Conservation (phyloP, 2,888 invertebrate genomes). For the Yponomeuta evonymella region DNA sequence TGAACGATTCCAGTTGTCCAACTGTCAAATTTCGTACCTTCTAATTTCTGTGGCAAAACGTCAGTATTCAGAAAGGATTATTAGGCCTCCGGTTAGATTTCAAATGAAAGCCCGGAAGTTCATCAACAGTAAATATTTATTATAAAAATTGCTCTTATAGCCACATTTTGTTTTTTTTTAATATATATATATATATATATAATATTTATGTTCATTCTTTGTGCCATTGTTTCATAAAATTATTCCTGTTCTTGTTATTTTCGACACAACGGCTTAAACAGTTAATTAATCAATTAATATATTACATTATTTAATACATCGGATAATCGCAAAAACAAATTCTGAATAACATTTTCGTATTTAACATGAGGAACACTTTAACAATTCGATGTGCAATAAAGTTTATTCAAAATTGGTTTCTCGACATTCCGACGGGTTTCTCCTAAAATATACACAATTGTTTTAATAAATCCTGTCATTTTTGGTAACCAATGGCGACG, state of each 20-base stretch:
- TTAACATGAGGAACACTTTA: conserved; percentile 62
- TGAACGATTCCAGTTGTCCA: too few relatives aligned
- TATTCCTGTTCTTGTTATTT: conserved; percentile 76
- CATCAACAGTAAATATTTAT: conserved; percentile 77
- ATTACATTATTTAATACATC: conserved; percentile 70
- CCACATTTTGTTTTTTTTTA: conserved; percentile 69
- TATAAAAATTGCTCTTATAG: conserved; percentile 77
- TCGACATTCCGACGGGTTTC: conserved; percentile 60
- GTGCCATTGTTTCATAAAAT: conserved; percentile 77
- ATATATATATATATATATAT: conserved; percentile 67
- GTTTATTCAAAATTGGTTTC: conserved; percentile 56
- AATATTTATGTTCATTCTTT: conserved; percentile 75
- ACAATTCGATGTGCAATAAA: conserved; percentile 71
- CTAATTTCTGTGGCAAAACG: too few relatives aligned
- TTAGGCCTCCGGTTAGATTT: not conserved
- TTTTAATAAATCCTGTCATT: conserved; percentile 73
- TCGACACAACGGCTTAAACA: conserved; percentile 74
- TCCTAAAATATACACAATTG: conserved; percentile 69
- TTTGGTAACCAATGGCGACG: conserved; percentile 76
- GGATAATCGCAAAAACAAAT: conserved; percentile 61
- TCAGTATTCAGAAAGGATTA: too few relatives aligned
- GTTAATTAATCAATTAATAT: conserved; percentile 44
- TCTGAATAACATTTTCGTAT: conserved; percentile 46
- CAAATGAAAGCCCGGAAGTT: conserved; percentile 56
- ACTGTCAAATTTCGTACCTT: too few relatives aligned